Evolutionary conservation across 2,888 invertebrate genomes (phyloP).

Genomic region (Oegoconia quadripuncta): DNA sequence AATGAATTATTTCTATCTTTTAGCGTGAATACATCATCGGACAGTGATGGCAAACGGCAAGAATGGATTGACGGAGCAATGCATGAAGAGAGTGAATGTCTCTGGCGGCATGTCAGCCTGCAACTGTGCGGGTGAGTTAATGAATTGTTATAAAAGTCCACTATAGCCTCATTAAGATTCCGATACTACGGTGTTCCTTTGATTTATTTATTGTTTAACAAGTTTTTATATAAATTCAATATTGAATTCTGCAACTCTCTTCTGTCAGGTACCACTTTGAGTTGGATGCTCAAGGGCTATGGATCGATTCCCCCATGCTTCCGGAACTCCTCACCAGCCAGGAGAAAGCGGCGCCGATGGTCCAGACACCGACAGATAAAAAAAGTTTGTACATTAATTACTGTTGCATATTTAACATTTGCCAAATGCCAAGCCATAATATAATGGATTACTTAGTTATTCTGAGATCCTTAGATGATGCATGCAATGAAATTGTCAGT

Average conservation of each 20-base stretch:
- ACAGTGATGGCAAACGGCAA: constrained; percentile 53
- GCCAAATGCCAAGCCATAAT: background rate
- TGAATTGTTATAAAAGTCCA: constrained; percentile 17
- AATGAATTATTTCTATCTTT: background rate
- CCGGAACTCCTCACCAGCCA: constrained; percentile 60
- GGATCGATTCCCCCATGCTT: constrained; percentile 74
- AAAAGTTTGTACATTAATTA: constrained; percentile 23
- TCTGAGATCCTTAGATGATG: too few species aligned
- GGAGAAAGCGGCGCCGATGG: constrained; percentile 35
- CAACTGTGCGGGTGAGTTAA: constrained; percentile 70
- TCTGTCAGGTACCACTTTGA: constrained; percentile 64
- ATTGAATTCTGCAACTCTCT: background rate
- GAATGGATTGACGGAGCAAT: constrained; percentile 73
- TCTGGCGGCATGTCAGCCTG: constrained; percentile 69
- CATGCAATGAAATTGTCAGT: too few species aligned
- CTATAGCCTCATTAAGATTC: too few species aligned
- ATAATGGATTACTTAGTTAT: too few species aligned
- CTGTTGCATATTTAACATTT: too few species aligned
- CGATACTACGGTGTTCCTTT: too few species aligned
- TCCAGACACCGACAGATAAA: constrained; percentile 48
- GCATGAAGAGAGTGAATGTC: constrained; percentile 70
- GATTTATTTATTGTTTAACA: too few species aligned
- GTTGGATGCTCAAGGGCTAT: constrained; percentile 65
- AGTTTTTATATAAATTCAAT: background rate
- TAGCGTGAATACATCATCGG: constrained; percentile 62